A percentile compares a stretch with the other conserved stretches of the same genome.
phyloP scores from a whole-genome alignment of 2,113 vertebrate genomes.

The Pseudorasbora parva region DNA sequence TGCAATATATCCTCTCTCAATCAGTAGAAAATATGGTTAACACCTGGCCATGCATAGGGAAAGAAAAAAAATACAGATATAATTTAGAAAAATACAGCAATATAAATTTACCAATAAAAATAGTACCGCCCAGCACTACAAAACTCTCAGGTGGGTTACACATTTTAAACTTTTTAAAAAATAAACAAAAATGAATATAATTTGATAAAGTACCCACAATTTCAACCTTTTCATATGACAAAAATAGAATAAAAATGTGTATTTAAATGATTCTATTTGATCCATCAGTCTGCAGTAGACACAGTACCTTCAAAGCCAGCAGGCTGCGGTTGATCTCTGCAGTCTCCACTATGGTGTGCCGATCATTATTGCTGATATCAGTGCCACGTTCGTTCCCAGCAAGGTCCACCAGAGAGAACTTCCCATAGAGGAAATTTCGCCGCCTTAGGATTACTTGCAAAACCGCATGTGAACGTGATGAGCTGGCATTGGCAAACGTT shows the following conservation, averaged over 20 bases:
- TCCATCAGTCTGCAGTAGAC: neutral
- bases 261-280: neutral
- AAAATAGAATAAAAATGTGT: neutral
- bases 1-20: too few relatives aligned
- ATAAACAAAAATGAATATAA: too few relatives aligned
- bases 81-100: too few relatives aligned
- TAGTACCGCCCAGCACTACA: too few relatives aligned
- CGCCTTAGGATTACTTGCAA: slow-evolving; percentile 90
- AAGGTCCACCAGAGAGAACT: slow-evolving; percentile 94
- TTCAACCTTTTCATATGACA: too few relatives aligned
- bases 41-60: too few relatives aligned
- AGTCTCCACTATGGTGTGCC: slow-evolving; percentile 89
- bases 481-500: slow-evolving; percentile 92
- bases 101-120: too few relatives aligned
- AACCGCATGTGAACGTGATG: slow-evolving; percentile 93
- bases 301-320: slow-evolving; percentile 90
- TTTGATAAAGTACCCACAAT: too few relatives aligned
- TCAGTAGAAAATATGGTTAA: too few relatives aligned
- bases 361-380: slow-evolving; percentile 88
- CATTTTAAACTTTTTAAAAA: too few relatives aligned
- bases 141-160: too few relatives aligned
- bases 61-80: too few relatives aligned
- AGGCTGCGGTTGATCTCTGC: slow-evolving; percentile 97
- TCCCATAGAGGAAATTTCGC: slow-evolving; percentile 83
- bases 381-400: slow-evolving; percentile 96